phyloP scores from a whole-genome alignment of 1,140 invertebrate species.

The Temnothorax nylanderi region DNA sequence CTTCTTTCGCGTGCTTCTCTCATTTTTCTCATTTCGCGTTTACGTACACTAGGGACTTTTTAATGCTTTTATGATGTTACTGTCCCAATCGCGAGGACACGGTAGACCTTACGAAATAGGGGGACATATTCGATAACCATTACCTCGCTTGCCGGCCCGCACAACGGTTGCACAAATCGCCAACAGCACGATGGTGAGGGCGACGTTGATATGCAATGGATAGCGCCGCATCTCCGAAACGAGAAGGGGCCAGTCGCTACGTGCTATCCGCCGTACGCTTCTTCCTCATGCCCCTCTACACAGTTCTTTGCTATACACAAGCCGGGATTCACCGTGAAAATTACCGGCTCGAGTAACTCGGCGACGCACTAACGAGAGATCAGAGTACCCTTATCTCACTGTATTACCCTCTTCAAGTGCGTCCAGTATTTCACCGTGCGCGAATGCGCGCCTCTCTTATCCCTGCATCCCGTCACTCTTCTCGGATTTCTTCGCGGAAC shows the following conservation, averaged over 20 bases:
- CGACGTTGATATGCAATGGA: constrained; percentile 63
- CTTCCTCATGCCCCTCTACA: constrained; percentile 66
- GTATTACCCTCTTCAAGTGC: constrained; percentile 13
- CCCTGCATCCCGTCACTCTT: constrained; percentile 9
- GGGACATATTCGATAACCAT: constrained; percentile 1
- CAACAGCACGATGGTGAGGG: constrained; percentile 71
- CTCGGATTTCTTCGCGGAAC: background rate
- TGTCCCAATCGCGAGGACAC: background rate
- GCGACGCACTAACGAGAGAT: background rate
- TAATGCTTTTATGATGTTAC: background rate
- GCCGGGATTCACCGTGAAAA: constrained; percentile 28
- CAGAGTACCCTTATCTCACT: constrained; percentile 32
- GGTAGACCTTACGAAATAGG: background rate
- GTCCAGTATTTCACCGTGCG: constrained; percentile 38
- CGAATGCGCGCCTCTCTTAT: background rate
- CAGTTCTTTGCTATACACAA: constrained; percentile 2
- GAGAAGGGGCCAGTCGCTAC: constrained; percentile 74
- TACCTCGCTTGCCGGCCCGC: constrained; percentile 74
- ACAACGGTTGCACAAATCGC: constrained; percentile 66
- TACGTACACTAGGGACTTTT: background rate
- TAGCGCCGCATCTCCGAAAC: constrained; percentile 75
- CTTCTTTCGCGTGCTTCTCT: background rate
- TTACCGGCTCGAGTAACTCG: background rate
- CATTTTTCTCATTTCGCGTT: background rate
- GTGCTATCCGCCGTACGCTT: constrained; percentile 64